Percentiles rank a stretch among this genome's conserved stretches.
Evolutionary conservation across 2,113 vertebrate species (phyloP).

Genomic region (Rhegmatorhina hoffmannsi): DNA sequence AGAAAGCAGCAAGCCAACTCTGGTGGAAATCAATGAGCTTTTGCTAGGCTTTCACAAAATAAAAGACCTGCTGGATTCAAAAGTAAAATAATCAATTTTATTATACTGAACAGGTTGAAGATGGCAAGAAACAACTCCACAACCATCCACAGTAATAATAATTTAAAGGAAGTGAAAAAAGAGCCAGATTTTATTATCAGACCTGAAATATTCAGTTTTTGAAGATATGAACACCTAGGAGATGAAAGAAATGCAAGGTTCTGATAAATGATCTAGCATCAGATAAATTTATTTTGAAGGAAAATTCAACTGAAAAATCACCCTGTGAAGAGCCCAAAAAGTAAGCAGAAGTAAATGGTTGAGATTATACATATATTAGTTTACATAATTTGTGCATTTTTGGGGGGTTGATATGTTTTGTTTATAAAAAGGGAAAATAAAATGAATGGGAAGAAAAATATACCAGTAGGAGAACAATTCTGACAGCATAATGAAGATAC

Average conservation of each 20-base stretch:
- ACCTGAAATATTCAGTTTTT: not conserved
- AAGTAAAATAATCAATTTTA: constrained; percentile 65
- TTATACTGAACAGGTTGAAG: not conserved
- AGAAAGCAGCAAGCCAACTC: constrained; percentile 52
- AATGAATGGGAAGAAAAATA: not conserved
- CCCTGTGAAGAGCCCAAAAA: not conserved
- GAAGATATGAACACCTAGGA: not conserved
- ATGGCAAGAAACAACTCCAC: not conserved
- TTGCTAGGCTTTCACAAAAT: constrained; percentile 60
- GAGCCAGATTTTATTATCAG: not conserved
- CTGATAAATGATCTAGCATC: not conserved
- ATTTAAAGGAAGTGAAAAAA: not conserved
- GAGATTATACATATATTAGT: not conserved
- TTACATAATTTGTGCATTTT: not conserved
- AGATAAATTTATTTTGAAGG: not conserved
- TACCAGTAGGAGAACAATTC: not conserved
- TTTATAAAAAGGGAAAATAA: not conserved
- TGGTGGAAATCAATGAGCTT: constrained; percentile 54
- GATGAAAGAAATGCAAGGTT: not conserved
- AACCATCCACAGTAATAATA: not conserved
- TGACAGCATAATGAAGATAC: not conserved
- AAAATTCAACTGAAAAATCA: not conserved
- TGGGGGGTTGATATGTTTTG: not conserved
- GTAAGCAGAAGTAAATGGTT: not conserved
- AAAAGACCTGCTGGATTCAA: constrained; percentile 55